A percentile compares a stretch with the other conserved stretches of the same genome.
Conservation (phyloP, 1,140 invertebrate species). For the Drosophila bocki region DNA sequence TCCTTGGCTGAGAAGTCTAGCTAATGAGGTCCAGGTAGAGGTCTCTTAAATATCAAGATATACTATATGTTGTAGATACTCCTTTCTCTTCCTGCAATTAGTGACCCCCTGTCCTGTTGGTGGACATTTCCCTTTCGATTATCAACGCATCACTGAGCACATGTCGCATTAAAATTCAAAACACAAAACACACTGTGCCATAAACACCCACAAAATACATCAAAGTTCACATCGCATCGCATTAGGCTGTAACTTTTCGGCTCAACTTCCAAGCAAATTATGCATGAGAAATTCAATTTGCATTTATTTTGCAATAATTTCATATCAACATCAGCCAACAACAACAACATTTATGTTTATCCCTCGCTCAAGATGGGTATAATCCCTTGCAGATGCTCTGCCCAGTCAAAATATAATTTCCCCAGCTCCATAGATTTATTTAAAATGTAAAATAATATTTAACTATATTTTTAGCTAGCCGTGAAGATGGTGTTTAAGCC, state of each 20-base stretch:
- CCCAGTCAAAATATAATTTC: not conserved
- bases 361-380: constrained; percentile 44
- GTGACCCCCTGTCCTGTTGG: not conserved
- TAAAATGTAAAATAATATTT: not conserved
- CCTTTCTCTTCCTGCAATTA: constrained; percentile 15
- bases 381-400: constrained; percentile 48
- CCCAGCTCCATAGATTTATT: not conserved
- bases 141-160: constrained; percentile 16
- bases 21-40: constrained; percentile 21
- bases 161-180: constrained; percentile 71
- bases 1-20: not conserved
- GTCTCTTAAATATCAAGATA: constrained; percentile 12
- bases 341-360: constrained; percentile 39
- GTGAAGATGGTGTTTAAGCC: not conserved
- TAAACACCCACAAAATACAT: constrained; percentile 60
- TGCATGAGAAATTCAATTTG: constrained; percentile 84
- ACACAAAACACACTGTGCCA: constrained; percentile 38
- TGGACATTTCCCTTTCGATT: constrained; percentile 15
- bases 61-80: not conserved
- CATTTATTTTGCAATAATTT: constrained; percentile 84
- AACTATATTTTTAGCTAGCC: no score
- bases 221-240: constrained; percentile 56
- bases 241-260: constrained; percentile 35
- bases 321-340: constrained; percentile 66
- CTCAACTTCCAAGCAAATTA: constrained; percentile 80